Base-by-base conservation (phyloP, 2,888 invertebrate species). In the Hypomecis punctinalis region DNA sequence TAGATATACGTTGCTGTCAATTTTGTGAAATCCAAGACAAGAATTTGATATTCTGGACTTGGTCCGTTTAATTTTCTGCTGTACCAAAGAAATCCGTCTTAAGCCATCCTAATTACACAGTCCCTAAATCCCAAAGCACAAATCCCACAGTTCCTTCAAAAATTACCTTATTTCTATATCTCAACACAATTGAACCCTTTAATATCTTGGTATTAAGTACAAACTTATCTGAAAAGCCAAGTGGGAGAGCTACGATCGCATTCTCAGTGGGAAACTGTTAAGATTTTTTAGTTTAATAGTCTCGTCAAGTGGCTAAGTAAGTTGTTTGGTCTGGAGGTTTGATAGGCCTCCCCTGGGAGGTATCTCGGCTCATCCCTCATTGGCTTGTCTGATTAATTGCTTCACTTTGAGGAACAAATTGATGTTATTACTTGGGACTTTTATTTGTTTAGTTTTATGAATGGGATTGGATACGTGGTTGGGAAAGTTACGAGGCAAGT, bases 281-380 rank as follows among this genome's bases (percentile, higher is more conserved):
- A 43, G n/a, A n/a, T 10, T 6, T 36, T 48, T 48, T 11, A 37
- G 52, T 52, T 42, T 40, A 2, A 42, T n/a, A 2, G 6, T 52
- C 42, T 52, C 0, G 10, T 10, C 23, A 8, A 33, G 10, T 23
- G 52, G 4, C 10, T 23, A 39, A 6, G n/a, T 52, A 52, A 52
- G 52, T 23, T 33, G 9, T 13, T 42, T 1, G n/a, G 6, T 10
- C 9, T 10, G 66, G 47, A 43, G 63, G 67, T 68, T 47, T 68
- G 71, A 71, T 57, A 55, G 67, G 63, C 42, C 60, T 71, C 71
- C 71, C 70, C 59, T 42, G 70, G 68, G 71, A 54, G 45, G 8
- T 58, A 37, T 54, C 55, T 56, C 55, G 51, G 13, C 64, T 60
- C 56, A 65, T 57, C 53, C 56, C 48, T 61, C 61, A 65, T 65